Conservation (phyloP, 2,888 invertebrate species). For the Hymenopus coronatus region DNA sequence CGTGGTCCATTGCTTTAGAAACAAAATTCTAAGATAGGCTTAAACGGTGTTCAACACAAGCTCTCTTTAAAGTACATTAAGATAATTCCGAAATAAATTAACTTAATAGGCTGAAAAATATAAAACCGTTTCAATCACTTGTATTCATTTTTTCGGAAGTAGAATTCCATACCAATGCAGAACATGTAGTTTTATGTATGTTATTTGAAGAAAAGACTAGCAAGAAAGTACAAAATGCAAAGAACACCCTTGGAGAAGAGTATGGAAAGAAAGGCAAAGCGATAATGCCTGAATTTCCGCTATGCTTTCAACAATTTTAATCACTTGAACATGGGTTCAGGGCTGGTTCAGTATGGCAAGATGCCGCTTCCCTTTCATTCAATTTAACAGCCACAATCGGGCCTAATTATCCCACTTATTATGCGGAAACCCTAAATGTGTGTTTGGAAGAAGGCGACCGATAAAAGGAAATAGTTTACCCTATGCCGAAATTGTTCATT, state of each 20-base stretch:
- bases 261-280: not conserved
- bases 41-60: too few species aligned
- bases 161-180: not conserved
- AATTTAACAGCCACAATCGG: not conserved
- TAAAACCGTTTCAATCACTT: too few species aligned
- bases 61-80: too few species aligned
- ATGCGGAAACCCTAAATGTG: not conserved
- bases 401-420: not conserved
- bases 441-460: not conserved
- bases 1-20: too few species aligned
- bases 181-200: not conserved
- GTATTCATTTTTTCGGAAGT: not conserved
- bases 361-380: not conserved
- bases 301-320: not conserved
- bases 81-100: too few species aligned
- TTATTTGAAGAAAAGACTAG: not conserved
- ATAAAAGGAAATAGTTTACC: not conserved
- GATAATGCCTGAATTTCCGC: not conserved
- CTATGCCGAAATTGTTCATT: not conserved
- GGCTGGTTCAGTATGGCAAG: not conserved
- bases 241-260: not conserved
- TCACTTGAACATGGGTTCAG: not conserved
- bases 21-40: too few species aligned
- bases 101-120: too few species aligned
- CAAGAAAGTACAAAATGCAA: not conserved